These are phyloP conservation scores for Onthophagus taurus DNA, from an alignment of 1,140 invertebrate species.

Conservation along the genomic window DNA sequence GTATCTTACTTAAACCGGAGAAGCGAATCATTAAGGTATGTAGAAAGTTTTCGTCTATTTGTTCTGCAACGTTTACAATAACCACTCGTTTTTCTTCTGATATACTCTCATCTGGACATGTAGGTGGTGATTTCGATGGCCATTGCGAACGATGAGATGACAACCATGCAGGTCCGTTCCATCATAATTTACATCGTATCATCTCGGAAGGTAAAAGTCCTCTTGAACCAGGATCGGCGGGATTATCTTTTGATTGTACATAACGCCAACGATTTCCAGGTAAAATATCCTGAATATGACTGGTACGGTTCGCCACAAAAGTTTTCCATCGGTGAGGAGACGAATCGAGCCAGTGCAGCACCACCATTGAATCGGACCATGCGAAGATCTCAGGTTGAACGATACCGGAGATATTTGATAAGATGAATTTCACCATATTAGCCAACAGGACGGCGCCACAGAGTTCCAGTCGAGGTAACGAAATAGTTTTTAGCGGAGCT, in stretches of 20 bases:
- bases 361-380: constrained; percentile 24
- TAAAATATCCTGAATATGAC: constrained; percentile 26
- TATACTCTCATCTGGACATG: too few species aligned
- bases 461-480: constrained; percentile 30
- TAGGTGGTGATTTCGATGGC: too few species aligned
- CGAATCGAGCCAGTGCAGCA: constrained; percentile 24
- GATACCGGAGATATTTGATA: constrained; percentile 5
- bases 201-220: constrained; percentile 1
- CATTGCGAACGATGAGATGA: too few species aligned
- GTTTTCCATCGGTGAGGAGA: constrained; percentile 25
- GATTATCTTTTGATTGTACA: constrained; percentile 14
- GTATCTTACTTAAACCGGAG: too few species aligned
- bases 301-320: constrained; percentile 36
- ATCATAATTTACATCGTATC: not conserved
- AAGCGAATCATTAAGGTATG: too few species aligned
- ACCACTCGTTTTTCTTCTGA: too few species aligned
- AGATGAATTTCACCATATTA: constrained; percentile 15
- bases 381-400: not conserved
- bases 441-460: constrained; percentile 29
- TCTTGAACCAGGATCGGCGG: constrained; percentile 4
- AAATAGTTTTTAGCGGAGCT: constrained; percentile 27
- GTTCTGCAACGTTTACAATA: too few species aligned
- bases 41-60: too few species aligned
- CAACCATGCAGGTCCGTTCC: constrained; percentile 2
- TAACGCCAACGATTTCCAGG: constrained; percentile 20